Evolutionary conservation across 1,140 invertebrate genomes (phyloP).

Genomic region (Idris sp.): DNA sequence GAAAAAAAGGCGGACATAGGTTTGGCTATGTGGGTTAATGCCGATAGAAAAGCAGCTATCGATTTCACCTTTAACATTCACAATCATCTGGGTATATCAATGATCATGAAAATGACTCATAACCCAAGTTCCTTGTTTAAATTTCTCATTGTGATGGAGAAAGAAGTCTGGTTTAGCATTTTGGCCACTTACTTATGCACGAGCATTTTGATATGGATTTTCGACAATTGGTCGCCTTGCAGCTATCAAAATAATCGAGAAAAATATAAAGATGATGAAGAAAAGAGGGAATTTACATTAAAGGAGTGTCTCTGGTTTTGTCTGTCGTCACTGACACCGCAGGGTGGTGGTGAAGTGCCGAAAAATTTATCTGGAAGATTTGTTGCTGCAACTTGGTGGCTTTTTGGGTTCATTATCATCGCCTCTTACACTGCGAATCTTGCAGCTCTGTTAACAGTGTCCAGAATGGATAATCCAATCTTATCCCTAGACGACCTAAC

Average conservation of each 20-base stretch:
- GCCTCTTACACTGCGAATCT: slow-evolving; percentile 99
- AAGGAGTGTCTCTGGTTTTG: slow-evolving; percentile 99
- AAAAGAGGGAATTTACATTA: slow-evolving; percentile 95
- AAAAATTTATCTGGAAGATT: slow-evolving; percentile 95
- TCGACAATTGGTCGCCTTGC: slow-evolving; percentile 97
- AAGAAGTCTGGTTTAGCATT: slow-evolving; percentile 97
- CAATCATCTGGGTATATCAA: slow-evolving; percentile 95
- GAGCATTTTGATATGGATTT: slow-evolving; percentile 95
- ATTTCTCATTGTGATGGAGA: slow-evolving; percentile 97
- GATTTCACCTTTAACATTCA: slow-evolving; percentile 98
- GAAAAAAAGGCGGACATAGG: slow-evolving; percentile 95
- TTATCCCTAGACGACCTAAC: slow-evolving; percentile 94
- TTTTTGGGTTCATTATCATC: slow-evolving; percentile 98
- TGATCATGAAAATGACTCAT: slow-evolving; percentile 91
- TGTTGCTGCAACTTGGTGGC: slow-evolving; percentile 97
- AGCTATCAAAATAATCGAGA: slow-evolving; percentile 96
- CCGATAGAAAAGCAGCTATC: slow-evolving; percentile 94
- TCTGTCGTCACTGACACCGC: slow-evolving; percentile 98
- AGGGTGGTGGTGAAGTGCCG: slow-evolving; percentile 97
- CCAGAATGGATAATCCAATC: slow-evolving; percentile 93
- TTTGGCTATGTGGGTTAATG: slow-evolving; percentile 93
- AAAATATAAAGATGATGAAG: slow-evolving; percentile 95
- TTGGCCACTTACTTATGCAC: slow-evolving; percentile 96
- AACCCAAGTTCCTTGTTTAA: slow-evolving; percentile 94
- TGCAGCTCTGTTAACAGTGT: slow-evolving; percentile 96